phyloP scores from a whole-genome alignment of 2,797 vertebrate species.

The Gallirallus australis region DNA sequence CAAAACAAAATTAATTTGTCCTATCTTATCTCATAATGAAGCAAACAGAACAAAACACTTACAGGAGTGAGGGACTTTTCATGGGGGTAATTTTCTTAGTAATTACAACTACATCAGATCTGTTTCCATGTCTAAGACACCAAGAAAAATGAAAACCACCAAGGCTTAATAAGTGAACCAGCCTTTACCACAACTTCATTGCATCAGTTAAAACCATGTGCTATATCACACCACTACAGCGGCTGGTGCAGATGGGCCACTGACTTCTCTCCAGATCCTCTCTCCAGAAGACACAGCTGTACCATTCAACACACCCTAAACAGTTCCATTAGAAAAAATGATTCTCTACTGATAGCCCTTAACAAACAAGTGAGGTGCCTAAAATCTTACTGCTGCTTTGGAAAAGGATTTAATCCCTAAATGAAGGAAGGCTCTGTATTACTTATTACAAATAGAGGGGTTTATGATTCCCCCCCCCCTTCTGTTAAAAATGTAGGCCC shows the following conservation, averaged over 20 bases:
- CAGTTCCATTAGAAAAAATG: background rate
- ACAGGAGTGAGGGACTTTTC: background rate
- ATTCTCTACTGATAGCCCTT: background rate
- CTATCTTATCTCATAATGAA: background rate
- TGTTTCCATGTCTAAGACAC: background rate
- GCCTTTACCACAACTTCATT: background rate
- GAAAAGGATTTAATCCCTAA: background rate
- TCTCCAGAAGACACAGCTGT: background rate
- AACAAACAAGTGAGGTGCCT: background rate
- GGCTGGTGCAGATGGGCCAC: background rate
- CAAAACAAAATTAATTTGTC: background rate
- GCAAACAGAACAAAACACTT: background rate
- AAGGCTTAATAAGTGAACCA: background rate
- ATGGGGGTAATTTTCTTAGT: background rate
- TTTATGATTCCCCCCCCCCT: fast-evolving
- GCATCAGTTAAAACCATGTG: background rate
- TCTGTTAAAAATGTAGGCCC: background rate
- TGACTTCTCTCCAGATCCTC: background rate
- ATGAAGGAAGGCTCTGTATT: background rate
- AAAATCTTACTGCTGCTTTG: background rate
- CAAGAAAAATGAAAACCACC: background rate
- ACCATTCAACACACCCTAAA: background rate
- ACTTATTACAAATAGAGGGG: fast-evolving
- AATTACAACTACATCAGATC: background rate
- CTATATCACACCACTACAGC: background rate